Conservation (phyloP, 2,888 invertebrate genomes). For the Dasysyrphus tricinctus region DNA sequence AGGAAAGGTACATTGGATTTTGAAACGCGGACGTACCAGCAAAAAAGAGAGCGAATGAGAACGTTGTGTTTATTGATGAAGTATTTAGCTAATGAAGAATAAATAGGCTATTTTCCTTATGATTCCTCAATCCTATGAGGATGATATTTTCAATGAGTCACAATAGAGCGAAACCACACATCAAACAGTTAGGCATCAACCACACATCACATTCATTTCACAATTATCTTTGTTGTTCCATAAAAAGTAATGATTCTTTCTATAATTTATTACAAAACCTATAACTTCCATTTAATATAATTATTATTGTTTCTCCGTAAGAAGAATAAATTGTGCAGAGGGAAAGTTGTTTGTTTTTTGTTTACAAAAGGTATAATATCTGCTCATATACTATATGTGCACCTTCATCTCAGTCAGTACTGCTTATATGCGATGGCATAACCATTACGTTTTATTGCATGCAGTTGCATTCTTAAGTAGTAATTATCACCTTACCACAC, state of each 20-base stretch:
- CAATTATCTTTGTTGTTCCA: background rate
- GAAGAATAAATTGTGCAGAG: background rate
- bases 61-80: too few relatives aligned
- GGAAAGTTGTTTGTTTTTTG: background rate
- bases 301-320: background rate
- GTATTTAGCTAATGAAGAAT: too few relatives aligned
- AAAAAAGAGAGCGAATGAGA: too few relatives aligned
- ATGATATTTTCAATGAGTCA: too few relatives aligned
- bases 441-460: constrained; percentile 62
- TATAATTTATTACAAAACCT: background rate
- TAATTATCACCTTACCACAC: constrained; percentile 61
- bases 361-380: background rate
- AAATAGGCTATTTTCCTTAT: too few relatives aligned
- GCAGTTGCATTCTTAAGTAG: constrained; percentile 54
- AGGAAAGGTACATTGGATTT: too few relatives aligned
- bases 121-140: too few relatives aligned
- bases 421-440: constrained; percentile 28
- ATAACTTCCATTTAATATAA: background rate
- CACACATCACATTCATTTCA: background rate
- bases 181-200: too few relatives aligned
- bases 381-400: background rate
- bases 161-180: too few relatives aligned
- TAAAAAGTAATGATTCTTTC: background rate
- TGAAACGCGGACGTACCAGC: too few relatives aligned
- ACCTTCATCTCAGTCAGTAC: background rate